Conservation (phyloP, 1,140 invertebrate genomes). For the Nasonia giraulti region DNA sequence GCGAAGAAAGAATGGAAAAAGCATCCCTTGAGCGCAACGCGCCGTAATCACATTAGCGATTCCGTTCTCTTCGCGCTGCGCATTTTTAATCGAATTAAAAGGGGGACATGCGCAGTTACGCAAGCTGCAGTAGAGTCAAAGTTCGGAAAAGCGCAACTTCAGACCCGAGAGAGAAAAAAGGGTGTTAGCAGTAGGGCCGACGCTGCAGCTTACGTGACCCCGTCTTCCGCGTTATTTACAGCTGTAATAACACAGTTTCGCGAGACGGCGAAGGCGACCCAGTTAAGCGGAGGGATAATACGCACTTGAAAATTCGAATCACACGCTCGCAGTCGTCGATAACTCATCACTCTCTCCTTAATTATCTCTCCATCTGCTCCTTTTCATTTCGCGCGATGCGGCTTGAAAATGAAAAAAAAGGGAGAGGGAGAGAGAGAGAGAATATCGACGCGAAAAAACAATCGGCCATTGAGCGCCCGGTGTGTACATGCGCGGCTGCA, state of each 20-base stretch:
- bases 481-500: not conserved
- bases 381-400: not conserved
- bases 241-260: not conserved
- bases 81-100: not conserved
- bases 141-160: not conserved
- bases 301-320: slow-evolving; percentile 22
- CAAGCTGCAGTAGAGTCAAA: too few relatives aligned
- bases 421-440: too few relatives aligned
- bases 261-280: not conserved
- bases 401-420: not conserved
- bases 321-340: not conserved
- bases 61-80: not conserved
- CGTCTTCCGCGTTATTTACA: slow-evolving; percentile 10
- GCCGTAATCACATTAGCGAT: not conserved
- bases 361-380: not conserved
- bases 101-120: too few relatives aligned
- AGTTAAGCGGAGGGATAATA: not conserved
- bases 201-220: not conserved
- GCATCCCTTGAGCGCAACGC: too few relatives aligned
- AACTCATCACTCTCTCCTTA: not conserved
- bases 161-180: not conserved
- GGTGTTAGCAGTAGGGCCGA: not conserved
- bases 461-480: not conserved
- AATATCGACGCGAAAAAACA: not conserved
- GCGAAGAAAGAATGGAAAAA: not conserved